Evolutionary conservation across 2,888 invertebrate genomes (phyloP), one percentile per base, ranked within the genome.

Genomic region (Eupithecia exiguata): DNA sequence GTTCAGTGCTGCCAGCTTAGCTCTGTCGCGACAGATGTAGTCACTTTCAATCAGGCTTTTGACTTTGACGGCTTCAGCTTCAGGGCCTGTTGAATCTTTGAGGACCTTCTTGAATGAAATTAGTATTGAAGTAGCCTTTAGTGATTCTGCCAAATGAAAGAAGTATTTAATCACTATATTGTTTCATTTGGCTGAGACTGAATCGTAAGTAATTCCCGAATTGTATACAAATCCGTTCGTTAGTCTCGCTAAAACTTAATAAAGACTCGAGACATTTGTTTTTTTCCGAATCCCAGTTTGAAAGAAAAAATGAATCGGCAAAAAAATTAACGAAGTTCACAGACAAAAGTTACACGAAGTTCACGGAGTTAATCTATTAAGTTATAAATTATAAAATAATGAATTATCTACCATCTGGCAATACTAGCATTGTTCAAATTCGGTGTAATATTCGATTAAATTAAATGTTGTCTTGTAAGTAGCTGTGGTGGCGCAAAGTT

Each of bases 1-100:
- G 46, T 35, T 35, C 58, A 40, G 58, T 71, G 71, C 49, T 75
- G 68, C 68, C 73, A 72, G 68, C 68, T 65, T 53, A 68, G 67
- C 1, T 69, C n/a, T 35, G 65, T 38, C 38, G 35, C 58, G 70
- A 63, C 36, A 65, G 49, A 75, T 69, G 46, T 66, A 65, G 68
- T 63, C 58, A 30, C 66, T 66, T 62, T 62, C 61, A 66, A 61
- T 62, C n/a, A 67, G 49, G 43, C 65, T 72, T 30, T 53, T 30
- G 35, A 61, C 68, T 68, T 72, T 46, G 68, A 62, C 62, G 68
- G 68, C 61, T 62, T 71, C 69, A 25, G n/a, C 16, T 58, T 68
- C 36, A 35, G 21, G n/a, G 68, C 16, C 21, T 25, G 21, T 40
- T 38, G 35, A 63, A 36, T 65, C 62, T 38, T 63, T 65, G 36